These are phyloP conservation scores for Chiridota heheva DNA, from an alignment of 35 echinoderm and acorn worm species.

Conservation along the genomic window DNA sequence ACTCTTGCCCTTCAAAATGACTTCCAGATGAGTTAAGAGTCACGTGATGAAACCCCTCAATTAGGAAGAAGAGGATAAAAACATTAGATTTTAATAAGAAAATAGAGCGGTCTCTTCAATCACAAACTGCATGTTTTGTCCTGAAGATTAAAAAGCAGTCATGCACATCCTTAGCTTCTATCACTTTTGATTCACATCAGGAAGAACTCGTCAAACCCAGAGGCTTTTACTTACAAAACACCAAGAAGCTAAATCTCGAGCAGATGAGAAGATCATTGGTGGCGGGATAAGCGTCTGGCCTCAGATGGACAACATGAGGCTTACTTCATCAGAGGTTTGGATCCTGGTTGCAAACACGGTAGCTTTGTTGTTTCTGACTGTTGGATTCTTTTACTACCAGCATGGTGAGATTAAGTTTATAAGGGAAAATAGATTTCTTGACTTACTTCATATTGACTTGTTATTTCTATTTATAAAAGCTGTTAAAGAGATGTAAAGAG, in stretches of 20 bases:
- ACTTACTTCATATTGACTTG: background rate
- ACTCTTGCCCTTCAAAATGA: too few relatives aligned
- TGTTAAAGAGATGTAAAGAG: background rate
- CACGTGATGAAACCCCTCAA: too few relatives aligned
- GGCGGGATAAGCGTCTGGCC: constrained; percentile 84
- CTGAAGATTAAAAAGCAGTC: too few relatives aligned
- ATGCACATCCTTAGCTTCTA: too few relatives aligned
- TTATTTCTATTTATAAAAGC: background rate
- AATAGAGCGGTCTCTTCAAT: too few relatives aligned
- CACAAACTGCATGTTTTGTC: too few relatives aligned
- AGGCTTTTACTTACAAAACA: constrained; percentile 65
- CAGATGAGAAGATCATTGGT: constrained; percentile 44
- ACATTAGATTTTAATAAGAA: too few relatives aligned
- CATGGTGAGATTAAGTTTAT: constrained; percentile 51
- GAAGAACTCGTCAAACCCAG: constrained; percentile 69
- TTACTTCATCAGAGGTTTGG: constrained; percentile 45
- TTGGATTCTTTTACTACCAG: constrained; percentile 34
- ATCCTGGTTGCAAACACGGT: constrained; percentile 18
- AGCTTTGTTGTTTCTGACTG: constrained; percentile 28
- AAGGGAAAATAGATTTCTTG: background rate
- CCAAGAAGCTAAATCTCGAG: constrained; percentile 74
- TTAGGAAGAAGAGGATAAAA: too few relatives aligned
- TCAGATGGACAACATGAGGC: constrained; percentile 84
- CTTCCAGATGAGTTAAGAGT: too few relatives aligned
- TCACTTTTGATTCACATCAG: constrained; percentile 25